Base-by-base conservation (phyloP, 2,113 vertebrate species). In the Labeo rohita region DNA sequence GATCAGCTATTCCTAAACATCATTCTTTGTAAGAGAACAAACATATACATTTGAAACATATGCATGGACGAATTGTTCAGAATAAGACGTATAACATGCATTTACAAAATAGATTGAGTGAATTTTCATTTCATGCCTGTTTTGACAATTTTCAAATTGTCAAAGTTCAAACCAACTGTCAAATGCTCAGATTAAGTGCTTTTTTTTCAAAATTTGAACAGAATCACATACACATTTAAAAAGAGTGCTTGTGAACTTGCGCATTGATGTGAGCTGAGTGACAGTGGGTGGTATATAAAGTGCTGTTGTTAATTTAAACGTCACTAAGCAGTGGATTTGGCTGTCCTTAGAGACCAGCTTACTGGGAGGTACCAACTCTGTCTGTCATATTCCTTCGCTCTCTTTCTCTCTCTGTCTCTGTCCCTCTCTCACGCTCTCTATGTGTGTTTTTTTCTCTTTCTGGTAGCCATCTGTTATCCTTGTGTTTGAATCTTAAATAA, bases 381-480 rank as follows among this genome's bases (percentile, higher is more conserved):
- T 66, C 85, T 66, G 45, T 66, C 85, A 65, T 23, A 76, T 70
- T 87, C 61, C 3, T n/a, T 76, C 85, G 65, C 73, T 47, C 76
- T 72, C 49, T 36, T 76, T 73, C 15, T 65, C 34, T 56, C 73
- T 59, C 18, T 77, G 72, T 68, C 59, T 70, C 72, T 77, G 47
- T 39, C 70, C n/a, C 34, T 83, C 81, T 68, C 80, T 83, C 56
- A 21, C 18, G 49, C 47, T 9, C 81, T 45, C 52, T 49, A 8
- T 82, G 18, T 85, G 12, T 34, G 28, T n/a, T 61, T 82, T 63
- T 65, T 43, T 50, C 59, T 68, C 73, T 78, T 28, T 76, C 56
- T 79, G 88, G 75, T 79, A 80, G 85, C 88, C 86, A 89, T 89
- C 88, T 89, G 88, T 89, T 85, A 85, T 85, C 86, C 72, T 52